phyloP scores from a whole-genome alignment of 30 jellyfish, hydroid and myxozoan genomes.

The Pseudorhiza aurosa region DNA sequence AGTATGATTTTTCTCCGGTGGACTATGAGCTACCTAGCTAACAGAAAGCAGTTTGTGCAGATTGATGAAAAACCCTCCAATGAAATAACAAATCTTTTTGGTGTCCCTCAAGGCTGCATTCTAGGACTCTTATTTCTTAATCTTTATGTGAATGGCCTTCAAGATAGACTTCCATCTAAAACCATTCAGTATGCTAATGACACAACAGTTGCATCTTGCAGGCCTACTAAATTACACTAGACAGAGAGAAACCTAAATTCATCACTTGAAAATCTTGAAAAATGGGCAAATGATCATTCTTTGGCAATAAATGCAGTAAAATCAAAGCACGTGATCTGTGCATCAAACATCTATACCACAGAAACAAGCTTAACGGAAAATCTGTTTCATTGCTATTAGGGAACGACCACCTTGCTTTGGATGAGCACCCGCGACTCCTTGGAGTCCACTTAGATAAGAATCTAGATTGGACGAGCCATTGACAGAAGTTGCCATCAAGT shows the following conservation, averaged over 20 bases:
- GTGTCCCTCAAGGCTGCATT: slow-evolving; percentile 71
- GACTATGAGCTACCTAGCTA: slow-evolving; percentile 17
- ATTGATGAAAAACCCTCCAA: slow-evolving; percentile 3
- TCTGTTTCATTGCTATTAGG: slow-evolving; percentile 25
- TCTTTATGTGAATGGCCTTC: slow-evolving; percentile 62
- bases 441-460: slow-evolving; percentile 16
- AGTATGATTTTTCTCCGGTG: slow-evolving; percentile 4
- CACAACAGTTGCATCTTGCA: slow-evolving; percentile 30
- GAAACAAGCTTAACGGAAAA: slow-evolving; percentile 1
- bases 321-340: slow-evolving; percentile 10
- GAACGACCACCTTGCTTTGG: neutral
- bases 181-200: slow-evolving; percentile 54
- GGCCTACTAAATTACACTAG: neutral
- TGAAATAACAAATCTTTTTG: slow-evolving; percentile 6
- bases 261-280: neutral
- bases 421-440: neutral
- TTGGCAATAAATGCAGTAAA: slow-evolving; percentile 33
- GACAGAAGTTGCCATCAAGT: slow-evolving; percentile 4
- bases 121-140: slow-evolving; percentile 65
- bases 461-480: slow-evolving; percentile 23
- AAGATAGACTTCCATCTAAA: slow-evolving; percentile 16
- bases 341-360: slow-evolving; percentile 4
- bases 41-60: slow-evolving; percentile 19
- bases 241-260: neutral
- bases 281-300: slow-evolving; percentile 3